Evolutionary conservation across 2,797 vertebrate genomes (phyloP), one percentile per base, ranked within the genome.

Genomic region (Nyctalus aviator): DNA sequence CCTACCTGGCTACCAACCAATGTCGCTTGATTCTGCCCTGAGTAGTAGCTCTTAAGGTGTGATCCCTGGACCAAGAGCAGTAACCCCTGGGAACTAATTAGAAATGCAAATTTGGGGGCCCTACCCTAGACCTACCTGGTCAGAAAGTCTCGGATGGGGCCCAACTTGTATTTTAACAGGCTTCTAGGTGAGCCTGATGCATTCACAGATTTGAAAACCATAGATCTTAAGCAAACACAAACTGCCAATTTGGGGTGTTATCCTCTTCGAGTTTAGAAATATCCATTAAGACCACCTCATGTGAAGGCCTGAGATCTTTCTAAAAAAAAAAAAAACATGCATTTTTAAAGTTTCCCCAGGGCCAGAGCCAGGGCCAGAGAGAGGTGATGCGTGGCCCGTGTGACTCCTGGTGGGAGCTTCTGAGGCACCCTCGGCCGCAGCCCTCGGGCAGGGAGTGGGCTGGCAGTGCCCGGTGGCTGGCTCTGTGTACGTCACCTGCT

Each of bases 401-500:
- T n/a, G 41, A 93, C 41, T 53, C 35, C 62, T 48, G 46, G n/a
- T 23, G 11, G 44, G 8, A 35, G 15, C 20, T 76, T 88, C 71
- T 66, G 59, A 46, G 53, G 46, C 27, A 8, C 68, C 14, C 37
- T 25, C 17, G 66, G 81, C 71, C 72, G 32, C 7, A 32, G 79
- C 35, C 87, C 1, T 27, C 12, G 30, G 71, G 55, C 75, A 55
- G 21, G 25, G 25, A 23, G 85, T 20, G 50, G 59, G 76, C 41
- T 3, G 1, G 75, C 35, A 92, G 69, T 46, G 59, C 25, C 85
- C 1, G 8, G 30, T 13, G 78, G 18, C 59, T 30, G 46, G 71
- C 69, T 92, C 35, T 79, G 91, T 75, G 0, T 57, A 94, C 78
- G 92, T 84, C 94, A 93, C 88, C 25, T 73, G 92, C 94, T 95